These are phyloP conservation scores for Centropus bengalensis DNA, from an alignment of 2,113 vertebrate species.

Conservation along the genomic window DNA sequence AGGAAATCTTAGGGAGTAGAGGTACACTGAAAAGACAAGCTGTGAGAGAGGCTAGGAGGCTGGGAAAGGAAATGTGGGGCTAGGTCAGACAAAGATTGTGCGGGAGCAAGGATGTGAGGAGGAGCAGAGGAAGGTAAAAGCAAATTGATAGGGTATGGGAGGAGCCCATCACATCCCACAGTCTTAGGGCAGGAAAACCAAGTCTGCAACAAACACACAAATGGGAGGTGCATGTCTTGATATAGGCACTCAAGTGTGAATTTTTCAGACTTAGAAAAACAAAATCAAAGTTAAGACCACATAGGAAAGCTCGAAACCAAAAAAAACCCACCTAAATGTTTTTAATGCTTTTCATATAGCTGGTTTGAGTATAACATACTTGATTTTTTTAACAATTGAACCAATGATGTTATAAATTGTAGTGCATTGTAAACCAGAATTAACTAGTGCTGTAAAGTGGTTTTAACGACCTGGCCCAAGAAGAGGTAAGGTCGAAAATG, in stretches of 20 bases:
- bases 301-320: background rate
- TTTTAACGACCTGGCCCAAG: background rate
- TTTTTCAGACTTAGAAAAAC: background rate
- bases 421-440: background rate
- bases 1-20: background rate
- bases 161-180: background rate
- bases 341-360: background rate
- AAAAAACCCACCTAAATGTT: background rate
- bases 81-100: background rate
- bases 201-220: background rate
- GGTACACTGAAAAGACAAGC: background rate
- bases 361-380: background rate
- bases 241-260: background rate
- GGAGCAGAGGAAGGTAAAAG: background rate
- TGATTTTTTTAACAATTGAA: background rate
- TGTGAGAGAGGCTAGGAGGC: background rate
- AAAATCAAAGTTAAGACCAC: background rate
- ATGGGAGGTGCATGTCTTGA: background rate
- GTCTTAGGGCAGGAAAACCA: background rate
- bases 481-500: slow-evolving; percentile 2
- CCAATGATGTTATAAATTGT: background rate
- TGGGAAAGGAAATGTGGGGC: background rate
- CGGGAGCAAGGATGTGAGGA: background rate
- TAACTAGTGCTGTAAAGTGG: background rate
- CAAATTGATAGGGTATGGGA: background rate